Evolutionary conservation across 2,888 invertebrate genomes (phyloP).

Genomic region (Drosophila paranaensis): DNA sequence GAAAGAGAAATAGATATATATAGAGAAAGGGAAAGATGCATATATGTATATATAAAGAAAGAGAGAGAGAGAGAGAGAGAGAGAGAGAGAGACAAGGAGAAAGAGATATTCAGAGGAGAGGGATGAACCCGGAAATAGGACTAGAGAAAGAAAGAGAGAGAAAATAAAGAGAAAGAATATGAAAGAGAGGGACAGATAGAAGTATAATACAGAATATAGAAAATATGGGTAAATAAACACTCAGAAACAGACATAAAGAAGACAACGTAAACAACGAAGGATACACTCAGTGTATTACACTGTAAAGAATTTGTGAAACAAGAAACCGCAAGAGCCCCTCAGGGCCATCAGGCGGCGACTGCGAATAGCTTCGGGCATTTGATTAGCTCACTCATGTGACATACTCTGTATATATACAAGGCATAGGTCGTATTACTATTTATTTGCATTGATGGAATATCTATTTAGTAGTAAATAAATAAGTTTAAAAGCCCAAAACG

Average conservation of each 20-base stretch:
- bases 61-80: neutral
- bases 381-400: neutral
- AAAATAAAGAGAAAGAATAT: neutral
- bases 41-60: neutral
- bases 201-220: no score
- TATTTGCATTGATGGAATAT: neutral
- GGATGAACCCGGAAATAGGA: neutral
- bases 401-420: neutral
- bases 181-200: neutral
- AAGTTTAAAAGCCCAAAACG: neutral
- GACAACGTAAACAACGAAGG: no score
- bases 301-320: no score
- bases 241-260: no score
- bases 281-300: no score
- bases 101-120: neutral
- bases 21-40: neutral
- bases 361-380: neutral
- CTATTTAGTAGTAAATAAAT: neutral
- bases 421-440: neutral
- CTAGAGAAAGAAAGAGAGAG: neutral
- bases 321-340: neutral
- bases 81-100: neutral
- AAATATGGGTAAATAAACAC: no score
- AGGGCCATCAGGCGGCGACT: neutral
- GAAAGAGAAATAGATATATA: neutral